These are phyloP conservation scores for Ciconia nigra DNA, from an alignment of 2,797 vertebrate species.

Conservation along the genomic window DNA sequence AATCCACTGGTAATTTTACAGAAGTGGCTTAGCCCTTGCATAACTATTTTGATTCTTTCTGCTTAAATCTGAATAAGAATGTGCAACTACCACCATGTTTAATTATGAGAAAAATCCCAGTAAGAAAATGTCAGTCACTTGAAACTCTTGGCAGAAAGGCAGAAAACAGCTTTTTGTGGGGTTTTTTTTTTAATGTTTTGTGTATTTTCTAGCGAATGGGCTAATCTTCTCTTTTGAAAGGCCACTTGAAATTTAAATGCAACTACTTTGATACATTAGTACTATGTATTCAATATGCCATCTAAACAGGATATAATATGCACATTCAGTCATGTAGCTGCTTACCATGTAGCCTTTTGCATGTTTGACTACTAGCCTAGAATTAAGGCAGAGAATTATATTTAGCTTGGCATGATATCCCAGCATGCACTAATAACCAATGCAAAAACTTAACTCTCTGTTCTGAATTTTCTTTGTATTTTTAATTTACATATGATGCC, in stretches of 20 bases:
- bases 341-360: not conserved
- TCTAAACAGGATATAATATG: not conserved
- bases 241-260: not conserved
- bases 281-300: not conserved
- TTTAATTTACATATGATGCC: not conserved
- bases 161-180: not conserved
- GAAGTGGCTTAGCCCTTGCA: not conserved
- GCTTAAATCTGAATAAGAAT: not conserved
- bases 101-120: not conserved
- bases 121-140: not conserved
- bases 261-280: not conserved
- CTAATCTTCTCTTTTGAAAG: not conserved
- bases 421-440: not conserved
- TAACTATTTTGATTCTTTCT: not conserved
- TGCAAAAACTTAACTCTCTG: not conserved
- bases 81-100: not conserved
- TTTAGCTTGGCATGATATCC: not conserved
- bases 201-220: not conserved
- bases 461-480: not conserved
- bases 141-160: not conserved
- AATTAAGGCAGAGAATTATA: not conserved
- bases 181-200: not conserved
- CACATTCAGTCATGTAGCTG: not conserved
- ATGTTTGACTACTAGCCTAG: not conserved
- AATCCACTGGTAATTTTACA: not conserved